These are phyloP conservation scores for Nymphalis polychloros DNA, from an alignment of 2,888 invertebrate species.

Conservation along the genomic window DNA sequence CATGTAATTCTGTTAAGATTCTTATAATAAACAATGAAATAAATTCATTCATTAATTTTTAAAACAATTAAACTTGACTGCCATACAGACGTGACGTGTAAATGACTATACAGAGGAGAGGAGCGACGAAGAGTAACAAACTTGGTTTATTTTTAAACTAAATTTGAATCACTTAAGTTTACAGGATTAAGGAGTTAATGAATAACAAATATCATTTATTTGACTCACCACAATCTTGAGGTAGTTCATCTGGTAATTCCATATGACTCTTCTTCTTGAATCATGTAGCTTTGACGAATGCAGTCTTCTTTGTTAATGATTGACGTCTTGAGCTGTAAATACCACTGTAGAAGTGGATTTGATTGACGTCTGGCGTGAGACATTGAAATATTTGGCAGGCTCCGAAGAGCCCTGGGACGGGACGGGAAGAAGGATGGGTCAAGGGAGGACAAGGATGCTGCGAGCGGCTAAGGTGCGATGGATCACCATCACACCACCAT, in stretches of 20 bases:
- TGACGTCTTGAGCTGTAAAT: slow-evolving; percentile 32
- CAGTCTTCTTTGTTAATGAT: not conserved
- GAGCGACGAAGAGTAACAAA: too few relatives aligned
- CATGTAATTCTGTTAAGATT: too few relatives aligned
- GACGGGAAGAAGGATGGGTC: slow-evolving; percentile 49
- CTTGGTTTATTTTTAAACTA: too few relatives aligned
- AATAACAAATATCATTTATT: not conserved
- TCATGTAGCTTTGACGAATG: not conserved
- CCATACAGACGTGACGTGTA: too few relatives aligned
- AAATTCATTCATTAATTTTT: too few relatives aligned
- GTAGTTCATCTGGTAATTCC: too few relatives aligned
- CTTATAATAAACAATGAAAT: too few relatives aligned
- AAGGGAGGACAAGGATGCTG: slow-evolving; percentile 53
- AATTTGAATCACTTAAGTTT: too few relatives aligned
- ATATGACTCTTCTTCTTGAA: not conserved
- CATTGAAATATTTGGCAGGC: slow-evolving; percentile 46
- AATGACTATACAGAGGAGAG: too few relatives aligned
- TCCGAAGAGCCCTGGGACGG: slow-evolving; percentile 50
- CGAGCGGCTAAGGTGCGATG: slow-evolving; percentile 62
- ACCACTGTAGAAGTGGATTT: slow-evolving; percentile 30
- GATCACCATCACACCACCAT: slow-evolving; percentile 54
- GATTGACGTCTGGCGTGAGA: slow-evolving; percentile 39
- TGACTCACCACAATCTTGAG: not conserved
- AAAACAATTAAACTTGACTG: too few relatives aligned
- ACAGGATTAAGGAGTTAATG: too few relatives aligned